Percentiles rank a stretch among this genome's conserved stretches.
Conservation (phyloP, 1,140 invertebrate species). For the Cyclargus thomasi region DNA sequence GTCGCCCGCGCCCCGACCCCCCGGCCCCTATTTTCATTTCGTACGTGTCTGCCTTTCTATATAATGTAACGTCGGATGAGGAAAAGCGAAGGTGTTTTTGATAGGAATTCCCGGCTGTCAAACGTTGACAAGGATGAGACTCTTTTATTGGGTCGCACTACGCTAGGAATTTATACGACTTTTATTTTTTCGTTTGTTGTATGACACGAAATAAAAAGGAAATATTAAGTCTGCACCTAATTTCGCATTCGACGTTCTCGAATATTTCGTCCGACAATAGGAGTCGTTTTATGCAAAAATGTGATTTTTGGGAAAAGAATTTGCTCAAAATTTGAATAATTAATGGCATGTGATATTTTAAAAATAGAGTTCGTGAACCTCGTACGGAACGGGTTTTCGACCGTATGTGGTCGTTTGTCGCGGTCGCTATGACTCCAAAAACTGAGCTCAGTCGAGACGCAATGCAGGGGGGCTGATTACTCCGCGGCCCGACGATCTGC, state of each 20-base stretch:
- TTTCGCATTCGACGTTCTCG: neutral
- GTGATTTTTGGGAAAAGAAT: neutral
- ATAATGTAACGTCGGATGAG: constrained; percentile 67
- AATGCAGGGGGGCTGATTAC: constrained; percentile 14
- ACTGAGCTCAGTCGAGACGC: neutral
- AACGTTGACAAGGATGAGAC: constrained; percentile 43
- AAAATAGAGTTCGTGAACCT: no score
- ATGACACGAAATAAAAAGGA: neutral
- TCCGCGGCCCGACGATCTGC: constrained; percentile 10
- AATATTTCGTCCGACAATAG: neutral
- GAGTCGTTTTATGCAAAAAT: neutral
- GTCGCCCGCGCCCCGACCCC: constrained; percentile 47
- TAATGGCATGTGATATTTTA: no score
- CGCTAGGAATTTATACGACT: constrained; percentile 20
- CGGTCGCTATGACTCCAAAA: no score
- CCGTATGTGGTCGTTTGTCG: neutral
- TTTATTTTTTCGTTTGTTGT: constrained; percentile 5
- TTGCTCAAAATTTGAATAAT: neutral
- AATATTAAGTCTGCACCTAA: constrained; percentile 15
- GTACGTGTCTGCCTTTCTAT: constrained; percentile 68
- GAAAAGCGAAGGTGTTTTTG: constrained; percentile 56
- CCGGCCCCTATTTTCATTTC: constrained; percentile 71
- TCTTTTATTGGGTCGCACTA: constrained; percentile 29
- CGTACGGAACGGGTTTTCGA: neutral
- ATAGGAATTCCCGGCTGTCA: constrained; percentile 55